These are phyloP conservation scores for Microplitis manilae DNA, from an alignment of 2,888 invertebrate genomes.

Conservation along the genomic window DNA sequence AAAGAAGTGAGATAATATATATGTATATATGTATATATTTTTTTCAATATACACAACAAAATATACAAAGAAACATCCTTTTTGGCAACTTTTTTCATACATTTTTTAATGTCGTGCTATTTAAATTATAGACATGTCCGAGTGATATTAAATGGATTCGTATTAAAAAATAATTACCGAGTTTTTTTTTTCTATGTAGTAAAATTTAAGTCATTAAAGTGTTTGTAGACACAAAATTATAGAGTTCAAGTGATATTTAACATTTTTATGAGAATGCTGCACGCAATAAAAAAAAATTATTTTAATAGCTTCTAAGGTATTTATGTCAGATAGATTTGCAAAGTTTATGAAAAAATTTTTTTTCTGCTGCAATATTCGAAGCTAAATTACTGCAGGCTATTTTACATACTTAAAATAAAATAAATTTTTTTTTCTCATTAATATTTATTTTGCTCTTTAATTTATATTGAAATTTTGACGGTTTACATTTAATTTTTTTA, in stretches of 20 bases:
- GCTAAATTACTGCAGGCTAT: not conserved
- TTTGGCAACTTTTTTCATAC: not conserved
- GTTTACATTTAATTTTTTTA: not conserved
- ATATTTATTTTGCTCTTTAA: not conserved
- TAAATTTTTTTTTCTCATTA: not conserved
- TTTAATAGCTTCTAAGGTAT: not conserved
- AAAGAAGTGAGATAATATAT: slow-evolving; percentile 32
- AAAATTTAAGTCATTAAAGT: slow-evolving; percentile 52
- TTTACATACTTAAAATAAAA: not conserved
- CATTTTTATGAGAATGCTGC: not conserved
- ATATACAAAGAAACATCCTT: not conserved
- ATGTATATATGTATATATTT: slow-evolving; percentile 15
- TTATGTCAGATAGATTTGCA: not conserved
- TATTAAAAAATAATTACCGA: slow-evolving; percentile 20
- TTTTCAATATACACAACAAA: slow-evolving; percentile 41
- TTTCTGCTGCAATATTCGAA: not conserved
- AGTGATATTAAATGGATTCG: slow-evolving; percentile 31
- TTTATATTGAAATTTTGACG: not conserved
- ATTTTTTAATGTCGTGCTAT: not conserved
- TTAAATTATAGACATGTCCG: slow-evolving; percentile 16
- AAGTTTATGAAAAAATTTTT: not conserved
- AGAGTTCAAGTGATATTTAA: not conserved
- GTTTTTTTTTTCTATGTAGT: slow-evolving; percentile 58
- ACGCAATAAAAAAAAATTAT: not conserved
- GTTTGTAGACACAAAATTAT: slow-evolving; percentile 19